Conservation (phyloP, 1,140 invertebrate species). For the Philopotamus ludificatus region DNA sequence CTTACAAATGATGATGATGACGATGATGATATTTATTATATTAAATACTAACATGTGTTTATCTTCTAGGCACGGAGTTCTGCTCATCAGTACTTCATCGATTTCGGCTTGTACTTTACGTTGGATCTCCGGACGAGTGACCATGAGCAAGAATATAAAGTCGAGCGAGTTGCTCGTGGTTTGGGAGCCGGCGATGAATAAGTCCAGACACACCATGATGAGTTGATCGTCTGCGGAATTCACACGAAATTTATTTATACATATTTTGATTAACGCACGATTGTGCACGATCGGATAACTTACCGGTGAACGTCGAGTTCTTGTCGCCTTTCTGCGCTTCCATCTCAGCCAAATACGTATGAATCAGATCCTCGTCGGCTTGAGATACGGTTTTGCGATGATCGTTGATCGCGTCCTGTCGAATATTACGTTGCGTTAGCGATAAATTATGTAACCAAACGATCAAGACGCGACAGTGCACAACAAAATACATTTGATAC, state of each 20-base stretch:
- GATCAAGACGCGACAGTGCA: too few species aligned
- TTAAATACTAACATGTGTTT: constrained; percentile 45
- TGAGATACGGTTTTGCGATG: constrained; percentile 46
- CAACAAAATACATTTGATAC: background rate
- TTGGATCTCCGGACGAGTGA: constrained; percentile 67
- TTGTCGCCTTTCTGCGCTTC: constrained; percentile 48
- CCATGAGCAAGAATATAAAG: constrained; percentile 69
- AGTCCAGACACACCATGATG: constrained; percentile 66
- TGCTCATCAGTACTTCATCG: constrained; percentile 57
- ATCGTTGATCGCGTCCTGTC: constrained; percentile 49
- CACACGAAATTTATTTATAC: background rate
- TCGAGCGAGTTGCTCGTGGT: constrained; percentile 73
- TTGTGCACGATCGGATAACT: too few species aligned
- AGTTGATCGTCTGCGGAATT: constrained; percentile 64
- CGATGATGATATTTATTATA: constrained; percentile 2
- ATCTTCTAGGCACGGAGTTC: constrained; percentile 47
- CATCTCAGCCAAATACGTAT: constrained; percentile 74
- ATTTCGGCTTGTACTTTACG: constrained; percentile 66
- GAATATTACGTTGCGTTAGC: constrained; percentile 18
- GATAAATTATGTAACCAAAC: too few species aligned
- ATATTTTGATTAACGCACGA: background rate
- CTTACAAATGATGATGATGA: background rate
- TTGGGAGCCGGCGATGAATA: constrained; percentile 69
- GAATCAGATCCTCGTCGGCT: constrained; percentile 68
- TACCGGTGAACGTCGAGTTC: constrained; percentile 61